Base-by-base conservation (phyloP, 2,888 invertebrate species). In the Tetragonisca angustula region DNA sequence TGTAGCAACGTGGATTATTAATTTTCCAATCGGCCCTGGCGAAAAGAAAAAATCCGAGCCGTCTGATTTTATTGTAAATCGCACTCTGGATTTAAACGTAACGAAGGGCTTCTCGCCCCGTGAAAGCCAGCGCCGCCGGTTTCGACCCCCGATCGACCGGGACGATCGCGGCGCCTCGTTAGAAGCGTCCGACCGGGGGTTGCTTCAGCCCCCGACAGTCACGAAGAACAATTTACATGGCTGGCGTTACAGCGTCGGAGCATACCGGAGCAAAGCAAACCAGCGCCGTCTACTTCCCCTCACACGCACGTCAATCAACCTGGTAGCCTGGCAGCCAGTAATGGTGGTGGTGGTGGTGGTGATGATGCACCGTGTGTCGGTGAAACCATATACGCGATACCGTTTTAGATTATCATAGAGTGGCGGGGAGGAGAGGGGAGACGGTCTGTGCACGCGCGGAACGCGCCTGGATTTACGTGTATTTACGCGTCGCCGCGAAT, bases 201-300 rank as follows among this genome's bases (percentile, higher is more conserved):
- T 85, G 87, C 84, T 90, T 90, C 80, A 88, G 82, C 81, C 80
- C 76, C 43, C 80, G 89, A 72, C 89, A 87, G 88, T 89, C 88
- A 90, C 91, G 91, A 90, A 90, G 90, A 91, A 91, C 91, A 89
- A 91, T 91, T 90, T 90, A 89, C 91, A 89, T 89, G 88, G 87
- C 77, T 79, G 81, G 86, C 83, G 85, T 89, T 88, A 84, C 89
- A 77, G 79, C 69, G 80, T 43, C 11, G 73, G 90, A 86, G 43
- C 43, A 87, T 83, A 79, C 86, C 87, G 81, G 56, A n/a, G 78
- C 83, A 81, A 86, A 82, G 84, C 84, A 77, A 87, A 83, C 85
- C 87, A 79, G 67, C 81, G 61, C 83, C 81, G 81, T 83, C 83
- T 81, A 85, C 84, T 78, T 80, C 75, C 76, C 75, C 84, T 77